phyloP scores from a whole-genome alignment of 2,113 vertebrate species.

The Notiomystis cincta region DNA sequence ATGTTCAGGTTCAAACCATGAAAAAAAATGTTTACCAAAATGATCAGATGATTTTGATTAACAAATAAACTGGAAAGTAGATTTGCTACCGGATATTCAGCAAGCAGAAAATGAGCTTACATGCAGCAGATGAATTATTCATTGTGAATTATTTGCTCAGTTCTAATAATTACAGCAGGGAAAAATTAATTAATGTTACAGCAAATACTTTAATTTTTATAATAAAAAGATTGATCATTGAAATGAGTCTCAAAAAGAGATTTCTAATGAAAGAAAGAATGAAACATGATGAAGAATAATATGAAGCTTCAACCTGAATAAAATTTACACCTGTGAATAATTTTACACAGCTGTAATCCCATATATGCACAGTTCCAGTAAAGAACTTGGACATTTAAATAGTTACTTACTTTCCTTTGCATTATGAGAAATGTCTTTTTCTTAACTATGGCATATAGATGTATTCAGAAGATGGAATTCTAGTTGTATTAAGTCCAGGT shows the following conservation, averaged over 20 bases:
- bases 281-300: conserved; percentile 43
- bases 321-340: background rate
- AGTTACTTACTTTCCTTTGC: background rate
- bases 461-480: background rate
- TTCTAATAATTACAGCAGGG: conserved; percentile 57
- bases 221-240: conserved; percentile 58
- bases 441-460: background rate
- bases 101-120: conserved; percentile 33
- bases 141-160: conserved; percentile 56
- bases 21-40: background rate
- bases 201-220: conserved; percentile 59
- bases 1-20: background rate
- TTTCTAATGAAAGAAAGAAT: background rate
- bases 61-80: conserved; percentile 40
- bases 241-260: conserved; percentile 26
- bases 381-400: background rate
- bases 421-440: background rate
- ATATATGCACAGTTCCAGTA: background rate
- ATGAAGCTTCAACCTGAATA: background rate
- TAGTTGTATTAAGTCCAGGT: background rate
- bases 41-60: conserved; percentile 20
- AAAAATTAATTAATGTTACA: conserved; percentile 56
- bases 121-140: conserved; percentile 55
- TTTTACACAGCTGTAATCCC: background rate
- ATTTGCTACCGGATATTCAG: conserved; percentile 7